These are phyloP conservation scores for Orchesellides sinensis DNA, from an alignment of 2,888 invertebrate genomes.

Conservation along the genomic window DNA sequence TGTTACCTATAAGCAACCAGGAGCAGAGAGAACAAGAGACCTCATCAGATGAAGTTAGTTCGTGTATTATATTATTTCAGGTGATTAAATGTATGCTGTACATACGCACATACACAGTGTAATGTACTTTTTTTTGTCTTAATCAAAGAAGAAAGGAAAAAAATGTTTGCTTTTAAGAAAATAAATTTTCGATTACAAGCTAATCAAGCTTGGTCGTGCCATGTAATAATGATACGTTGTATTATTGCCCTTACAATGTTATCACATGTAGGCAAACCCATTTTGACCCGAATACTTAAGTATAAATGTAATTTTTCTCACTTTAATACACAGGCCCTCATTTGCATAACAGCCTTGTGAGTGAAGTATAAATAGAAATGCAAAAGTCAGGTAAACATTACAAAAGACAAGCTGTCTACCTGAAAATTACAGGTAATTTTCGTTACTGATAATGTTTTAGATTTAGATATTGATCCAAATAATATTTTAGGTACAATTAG, in stretches of 20 bases:
- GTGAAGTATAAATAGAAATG: background rate
- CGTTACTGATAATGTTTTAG: too few species aligned
- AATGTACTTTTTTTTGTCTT: background rate
- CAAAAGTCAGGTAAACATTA: background rate
- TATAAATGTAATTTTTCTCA: too few species aligned
- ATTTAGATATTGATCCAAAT: too few species aligned
- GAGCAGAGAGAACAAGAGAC: too few species aligned
- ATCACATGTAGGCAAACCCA: constrained; percentile 48
- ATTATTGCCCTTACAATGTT: background rate
- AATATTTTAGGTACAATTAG: too few species aligned
- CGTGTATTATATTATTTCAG: background rate
- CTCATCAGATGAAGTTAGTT: background rate
- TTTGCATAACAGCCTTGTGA: constrained; percentile 13
- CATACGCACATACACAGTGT: too few species aligned
- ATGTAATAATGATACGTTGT: background rate
- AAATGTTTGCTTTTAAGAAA: constrained; percentile 51
- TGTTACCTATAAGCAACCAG: background rate
- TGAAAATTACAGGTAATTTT: too few species aligned
- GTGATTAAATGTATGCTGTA: too few species aligned
- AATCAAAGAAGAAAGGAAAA: constrained; percentile 52
- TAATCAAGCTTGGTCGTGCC: too few species aligned
- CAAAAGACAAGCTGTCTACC: constrained; percentile 38
- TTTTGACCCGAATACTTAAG: constrained; percentile 58
- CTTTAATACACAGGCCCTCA: too few species aligned
- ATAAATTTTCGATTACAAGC: constrained; percentile 52